Base-by-base conservation (phyloP, 2,113 vertebrate species). In the Ctenomys sociabilis region DNA sequence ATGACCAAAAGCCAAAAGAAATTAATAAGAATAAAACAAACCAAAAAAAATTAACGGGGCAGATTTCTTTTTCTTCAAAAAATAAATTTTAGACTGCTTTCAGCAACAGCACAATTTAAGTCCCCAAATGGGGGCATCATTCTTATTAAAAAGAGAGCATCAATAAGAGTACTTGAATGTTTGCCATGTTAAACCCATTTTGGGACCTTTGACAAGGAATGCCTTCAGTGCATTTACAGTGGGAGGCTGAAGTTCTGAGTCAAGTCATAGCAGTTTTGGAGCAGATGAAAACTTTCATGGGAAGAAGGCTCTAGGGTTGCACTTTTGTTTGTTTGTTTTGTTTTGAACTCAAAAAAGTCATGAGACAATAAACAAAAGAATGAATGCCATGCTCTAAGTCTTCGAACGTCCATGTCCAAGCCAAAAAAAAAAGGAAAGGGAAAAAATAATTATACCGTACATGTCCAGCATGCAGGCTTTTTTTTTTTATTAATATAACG, bases 391-490 rank as follows among this genome's bases (percentile, higher is more conserved):
- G 99, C 99, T 99, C 99, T 98, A 98, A 98, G 98, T 99, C 98
- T 99, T 99, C 98, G 95, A 98, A 99, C 97, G 98, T 99, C 99
- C 99, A 99, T 99, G 99, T 99, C 99, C 99, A 99, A 99, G 99
- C 99, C 98, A 98, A 97, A 98, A 97, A 57, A 98, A 92, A 96
- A 83, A 91, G 97, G 97, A 94, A 98, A 94, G 98, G 70, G 57
- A n/a, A 98, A 98, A 98, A 98, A 99, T 99, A 98, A 99, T 98
- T 98, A 98, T 98, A 98, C 99, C 99, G 0, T 99, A 99, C 99
- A 99, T 99, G 99, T 99, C 99, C 99, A 99, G 99, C 99, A 99
- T 99, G 99, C 99, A 99, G 99, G 99, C 98, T 98, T 98, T 98
- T 98, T 98, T 98, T 97, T 96, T 99, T 99, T 99, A 99, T 99